Conservation (phyloP, 2,888 invertebrate species). For the Cantharis rustica region DNA sequence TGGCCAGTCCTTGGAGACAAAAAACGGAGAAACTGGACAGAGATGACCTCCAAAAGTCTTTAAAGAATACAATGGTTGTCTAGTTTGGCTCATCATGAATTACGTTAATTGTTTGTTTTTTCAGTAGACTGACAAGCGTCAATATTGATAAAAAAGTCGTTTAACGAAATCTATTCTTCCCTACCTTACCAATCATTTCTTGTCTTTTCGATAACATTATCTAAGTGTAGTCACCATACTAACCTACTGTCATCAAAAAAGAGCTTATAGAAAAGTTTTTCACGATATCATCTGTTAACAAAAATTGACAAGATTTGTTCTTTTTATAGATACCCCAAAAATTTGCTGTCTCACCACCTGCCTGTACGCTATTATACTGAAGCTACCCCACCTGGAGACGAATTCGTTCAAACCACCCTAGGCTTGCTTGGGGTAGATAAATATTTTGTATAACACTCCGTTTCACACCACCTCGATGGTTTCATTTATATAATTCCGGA, state of each 20-base stretch:
- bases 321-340: constrained; percentile 22
- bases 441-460: constrained; percentile 28
- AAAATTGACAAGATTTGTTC: constrained; percentile 26
- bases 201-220: constrained; percentile 6
- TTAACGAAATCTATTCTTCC: constrained; percentile 23
- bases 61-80: not conserved
- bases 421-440: constrained; percentile 21
- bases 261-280: constrained; percentile 9
- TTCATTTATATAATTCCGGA: not conserved
- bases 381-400: constrained; percentile 24
- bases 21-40: not conserved
- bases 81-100: constrained; percentile 5
- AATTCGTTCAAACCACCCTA: constrained; percentile 19
- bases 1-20: not conserved
- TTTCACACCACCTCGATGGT: constrained; percentile 21
- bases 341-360: constrained; percentile 28
- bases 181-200: constrained; percentile 8
- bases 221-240: constrained; percentile 1
- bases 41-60: not conserved
- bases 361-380: constrained; percentile 20
- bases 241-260: constrained; percentile 2
- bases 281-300: constrained; percentile 22
- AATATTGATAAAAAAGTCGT: constrained; percentile 27
- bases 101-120: constrained; percentile 11
- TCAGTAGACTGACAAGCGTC: constrained; percentile 17